phyloP scores from a whole-genome alignment of 2,113 vertebrate species.

The Sclerurus mexicanus region DNA sequence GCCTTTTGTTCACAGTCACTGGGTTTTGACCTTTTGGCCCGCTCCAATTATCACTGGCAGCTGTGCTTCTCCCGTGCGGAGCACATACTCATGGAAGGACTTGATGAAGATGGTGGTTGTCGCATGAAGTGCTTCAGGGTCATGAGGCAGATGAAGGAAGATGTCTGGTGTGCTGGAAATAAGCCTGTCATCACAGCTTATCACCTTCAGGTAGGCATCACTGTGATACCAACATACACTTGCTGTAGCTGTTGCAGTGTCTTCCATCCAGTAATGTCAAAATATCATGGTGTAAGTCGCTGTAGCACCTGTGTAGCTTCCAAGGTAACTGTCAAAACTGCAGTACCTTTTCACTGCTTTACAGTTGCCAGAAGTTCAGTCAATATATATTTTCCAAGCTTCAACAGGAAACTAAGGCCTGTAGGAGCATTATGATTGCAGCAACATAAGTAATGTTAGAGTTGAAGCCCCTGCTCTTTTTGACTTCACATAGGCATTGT shows the following conservation, averaged over 20 bases:
- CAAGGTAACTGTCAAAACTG: neutral
- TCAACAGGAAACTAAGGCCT: neutral
- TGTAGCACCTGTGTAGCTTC: neutral
- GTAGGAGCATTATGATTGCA: neutral
- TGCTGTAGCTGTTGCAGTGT: neutral
- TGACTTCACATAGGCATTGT: neutral
- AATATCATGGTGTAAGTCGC: neutral
- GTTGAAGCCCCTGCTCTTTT: neutral
- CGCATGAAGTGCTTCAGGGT: slow-evolving; percentile 78
- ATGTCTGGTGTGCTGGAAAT: slow-evolving; percentile 81
- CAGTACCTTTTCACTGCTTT: neutral
- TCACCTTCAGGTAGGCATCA: slow-evolving; percentile 79
- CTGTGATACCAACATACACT: neutral
- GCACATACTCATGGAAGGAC: slow-evolving; percentile 74
- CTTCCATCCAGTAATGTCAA: neutral
- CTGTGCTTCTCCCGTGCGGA: slow-evolving; percentile 82
- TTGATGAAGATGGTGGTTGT: slow-evolving; percentile 86
- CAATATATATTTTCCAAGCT: neutral
- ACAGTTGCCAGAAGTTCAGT: neutral
- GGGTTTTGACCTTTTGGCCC: slow-evolving; percentile 81
- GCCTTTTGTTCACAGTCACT: slow-evolving; percentile 71
- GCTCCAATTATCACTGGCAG: slow-evolving; percentile 85
- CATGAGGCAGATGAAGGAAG: slow-evolving; percentile 83
- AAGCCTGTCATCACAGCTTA: slow-evolving; percentile 81
- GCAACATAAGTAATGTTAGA: neutral